Evolutionary conservation across 1,140 invertebrate genomes (phyloP), one percentile per base, ranked within the genome.

Genomic region (Trachelipus rathkii): DNA sequence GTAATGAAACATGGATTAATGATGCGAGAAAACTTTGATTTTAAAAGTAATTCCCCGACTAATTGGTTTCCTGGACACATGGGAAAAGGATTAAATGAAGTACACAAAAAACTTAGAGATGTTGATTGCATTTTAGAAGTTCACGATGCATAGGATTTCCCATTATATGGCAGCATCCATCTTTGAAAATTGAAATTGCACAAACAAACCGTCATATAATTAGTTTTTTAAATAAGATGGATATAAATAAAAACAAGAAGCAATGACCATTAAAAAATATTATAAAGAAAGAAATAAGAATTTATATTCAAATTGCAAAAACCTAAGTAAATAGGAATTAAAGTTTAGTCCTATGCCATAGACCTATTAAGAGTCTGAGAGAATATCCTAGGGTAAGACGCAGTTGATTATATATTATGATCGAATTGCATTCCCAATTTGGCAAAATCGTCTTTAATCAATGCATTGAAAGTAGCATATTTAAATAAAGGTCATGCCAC

Each of bases 381-480:
- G 94, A n/a, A 75, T 95, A 89, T 81, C 92, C 95, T 83, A 86
- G 94, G n/a, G 82, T 84, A 84, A 24, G 87, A 88, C 53, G 87
- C 87, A 72, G 83, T 86, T 69, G 92, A 95, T 69, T 92, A 87
- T 84, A 89, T 84, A 86, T 97, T 0, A 94, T 99, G 92, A 90
- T 98, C n/a, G n/a, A 0, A 94, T 98, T 80, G 97, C 8, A 92
- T 98, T 10, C 97, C 97, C 0, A 99, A 99, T 89, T 95, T 98
- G 45, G 97, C 97, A 19, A 99, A 99, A 86, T 99, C 96, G 15
- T 96, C 96, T 0, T 84, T 99, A 8, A 94, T 98, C 5, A 99
- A 99, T 87, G 87, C 90, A 75, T 83, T 99, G n/a, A 87, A 96
- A 78, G 91, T 90, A 81, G 88, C 85, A 43, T 85, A 93, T 84